These are phyloP conservation scores for Cossypha heuglini DNA, from an alignment of 2,797 vertebrate species.

Conservation along the genomic window DNA sequence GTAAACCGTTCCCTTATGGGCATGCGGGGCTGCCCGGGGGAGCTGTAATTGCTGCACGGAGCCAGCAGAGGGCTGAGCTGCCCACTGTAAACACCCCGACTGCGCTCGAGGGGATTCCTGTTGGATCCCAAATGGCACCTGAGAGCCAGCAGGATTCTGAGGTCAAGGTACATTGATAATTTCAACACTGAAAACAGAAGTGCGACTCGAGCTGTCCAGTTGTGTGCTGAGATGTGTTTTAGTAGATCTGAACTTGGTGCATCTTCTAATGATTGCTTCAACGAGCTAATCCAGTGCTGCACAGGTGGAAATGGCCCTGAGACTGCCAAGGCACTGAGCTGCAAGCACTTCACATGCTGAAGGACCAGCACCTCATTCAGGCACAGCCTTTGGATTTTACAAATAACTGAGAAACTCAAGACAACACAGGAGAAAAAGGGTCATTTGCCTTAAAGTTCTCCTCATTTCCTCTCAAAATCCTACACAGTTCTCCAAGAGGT, in stretches of 20 bases:
- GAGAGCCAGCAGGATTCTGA: not conserved
- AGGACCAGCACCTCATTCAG: not conserved
- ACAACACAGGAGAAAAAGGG: not conserved
- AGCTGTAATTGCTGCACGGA: not conserved
- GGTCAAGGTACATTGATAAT: not conserved
- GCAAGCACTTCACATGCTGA: not conserved
- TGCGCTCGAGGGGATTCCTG: rapidly evolving
- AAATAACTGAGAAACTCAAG: not conserved
- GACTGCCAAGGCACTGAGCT: not conserved
- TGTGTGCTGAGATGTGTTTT: not conserved
- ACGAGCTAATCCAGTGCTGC: not conserved
- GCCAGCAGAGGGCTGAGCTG: not conserved
- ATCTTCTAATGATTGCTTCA: not conserved
- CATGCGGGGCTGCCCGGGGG: not conserved
- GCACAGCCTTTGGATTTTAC: not conserved
- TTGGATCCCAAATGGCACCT: not conserved
- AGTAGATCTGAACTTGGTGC: not conserved
- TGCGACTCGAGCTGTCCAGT: not conserved
- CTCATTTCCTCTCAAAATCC: not conserved
- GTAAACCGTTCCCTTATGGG: not conserved
- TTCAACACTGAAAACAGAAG: not conserved
- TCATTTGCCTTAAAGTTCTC: not conserved
- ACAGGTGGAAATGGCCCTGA: not conserved
- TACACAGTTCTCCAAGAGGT: not conserved
- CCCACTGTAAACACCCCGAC: not conserved